A percentile compares a stretch with the other conserved stretches of the same genome.
phyloP scores from a whole-genome alignment of 2,888 invertebrate genomes.

The Baccha elongata region DNA sequence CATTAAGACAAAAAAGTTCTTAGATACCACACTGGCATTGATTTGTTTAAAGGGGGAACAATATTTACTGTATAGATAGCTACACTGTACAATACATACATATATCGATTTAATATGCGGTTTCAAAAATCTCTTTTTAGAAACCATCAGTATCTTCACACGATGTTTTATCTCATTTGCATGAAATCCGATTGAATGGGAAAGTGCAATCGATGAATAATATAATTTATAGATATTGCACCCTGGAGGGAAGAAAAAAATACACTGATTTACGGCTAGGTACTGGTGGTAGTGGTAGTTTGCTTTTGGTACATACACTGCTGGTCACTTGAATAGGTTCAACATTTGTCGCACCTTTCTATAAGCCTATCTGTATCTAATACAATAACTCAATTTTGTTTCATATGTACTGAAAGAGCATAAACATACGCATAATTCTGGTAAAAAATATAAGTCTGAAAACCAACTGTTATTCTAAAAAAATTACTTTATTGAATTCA shows the following conservation, averaged over 20 bases:
- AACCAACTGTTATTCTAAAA: no score
- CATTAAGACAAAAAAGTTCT: constrained; percentile 3
- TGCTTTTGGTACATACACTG: background rate
- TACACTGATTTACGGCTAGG: background rate
- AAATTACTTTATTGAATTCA: no score
- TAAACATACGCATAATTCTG: no score
- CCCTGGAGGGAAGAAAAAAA: background rate
- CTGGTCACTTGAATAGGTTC: no score
- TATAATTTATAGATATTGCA: constrained; percentile 6
- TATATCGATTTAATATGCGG: constrained; percentile 12
- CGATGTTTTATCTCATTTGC: constrained; percentile 24
- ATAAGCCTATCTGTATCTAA: no score
- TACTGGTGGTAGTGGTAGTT: no score
- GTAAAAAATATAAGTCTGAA: no score
- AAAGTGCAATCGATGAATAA: constrained; percentile 20
- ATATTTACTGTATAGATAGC: no score
- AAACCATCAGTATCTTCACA: constrained; percentile 5
- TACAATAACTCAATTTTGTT: no score
- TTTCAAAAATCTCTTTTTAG: constrained; percentile 8
- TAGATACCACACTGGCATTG: background rate
- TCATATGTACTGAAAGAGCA: no score
- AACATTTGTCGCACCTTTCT: no score
- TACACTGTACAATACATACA: background rate
- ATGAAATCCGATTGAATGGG: constrained; percentile 20
- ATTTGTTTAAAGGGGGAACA: constrained; percentile 3